These are phyloP conservation scores for Rhadina sibilatrix DNA, from an alignment of 2,113 vertebrate genomes.

Conservation along the genomic window DNA sequence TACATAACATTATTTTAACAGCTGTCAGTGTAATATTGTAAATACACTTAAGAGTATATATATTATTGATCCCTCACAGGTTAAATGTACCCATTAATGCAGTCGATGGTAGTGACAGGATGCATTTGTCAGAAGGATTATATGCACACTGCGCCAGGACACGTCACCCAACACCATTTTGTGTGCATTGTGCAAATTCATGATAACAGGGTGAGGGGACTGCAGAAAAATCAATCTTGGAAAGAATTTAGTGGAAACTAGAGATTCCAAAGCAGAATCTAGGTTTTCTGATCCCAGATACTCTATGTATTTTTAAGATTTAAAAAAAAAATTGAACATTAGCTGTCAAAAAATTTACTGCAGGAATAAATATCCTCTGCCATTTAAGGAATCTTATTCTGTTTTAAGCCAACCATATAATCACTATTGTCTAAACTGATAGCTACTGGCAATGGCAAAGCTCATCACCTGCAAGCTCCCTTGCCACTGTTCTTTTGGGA, in stretches of 20 bases:
- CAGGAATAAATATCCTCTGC: constrained; percentile 3
- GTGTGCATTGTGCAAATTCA: neutral
- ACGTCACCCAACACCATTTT: neutral
- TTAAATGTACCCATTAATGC: neutral
- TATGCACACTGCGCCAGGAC: neutral
- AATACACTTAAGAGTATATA: neutral
- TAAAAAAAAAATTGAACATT: constrained; percentile 17
- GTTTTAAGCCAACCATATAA: constrained; percentile 17
- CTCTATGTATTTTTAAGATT: neutral
- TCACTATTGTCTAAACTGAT: constrained; percentile 57
- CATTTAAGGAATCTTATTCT: neutral
- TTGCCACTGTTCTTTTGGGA: constrained; percentile 62
- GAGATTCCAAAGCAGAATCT: neutral
- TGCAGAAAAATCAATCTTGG: neutral
- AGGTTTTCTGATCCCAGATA: neutral
- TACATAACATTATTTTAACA: neutral
- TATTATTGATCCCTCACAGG: neutral
- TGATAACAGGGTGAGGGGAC: neutral
- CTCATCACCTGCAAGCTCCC: constrained; percentile 71
- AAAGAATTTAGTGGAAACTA: neutral
- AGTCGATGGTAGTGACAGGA: neutral
- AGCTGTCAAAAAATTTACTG: constrained; percentile 5
- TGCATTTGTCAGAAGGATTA: neutral
- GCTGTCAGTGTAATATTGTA: neutral
- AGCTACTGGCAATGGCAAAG: constrained; percentile 67